Conservation (phyloP, 1,140 invertebrate genomes). For the Drosophila kanapiae region DNA sequence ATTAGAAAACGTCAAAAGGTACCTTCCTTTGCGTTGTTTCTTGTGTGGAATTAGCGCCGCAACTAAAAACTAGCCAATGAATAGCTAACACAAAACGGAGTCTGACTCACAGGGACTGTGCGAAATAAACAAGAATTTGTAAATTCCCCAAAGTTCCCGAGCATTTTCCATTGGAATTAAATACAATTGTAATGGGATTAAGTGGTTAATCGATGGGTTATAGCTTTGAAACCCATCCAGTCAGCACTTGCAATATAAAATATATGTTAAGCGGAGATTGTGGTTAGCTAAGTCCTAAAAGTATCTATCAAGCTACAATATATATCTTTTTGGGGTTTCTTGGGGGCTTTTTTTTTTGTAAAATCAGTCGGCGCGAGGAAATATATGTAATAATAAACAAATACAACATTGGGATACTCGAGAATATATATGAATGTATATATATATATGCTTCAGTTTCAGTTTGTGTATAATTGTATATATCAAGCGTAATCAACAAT, state of each 20-base stretch:
- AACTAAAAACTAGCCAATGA: conserved; percentile 60
- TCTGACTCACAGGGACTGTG: conserved; percentile 10
- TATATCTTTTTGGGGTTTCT: conserved; percentile 43
- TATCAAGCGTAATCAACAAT: conserved; percentile 77
- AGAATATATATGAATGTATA: conserved; percentile 38
- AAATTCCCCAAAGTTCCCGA: conserved; percentile 12
- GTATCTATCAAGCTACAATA: conserved; percentile 46
- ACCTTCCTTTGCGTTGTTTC: conserved; percentile 39
- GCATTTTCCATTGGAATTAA: background rate
- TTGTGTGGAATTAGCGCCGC: conserved; percentile 61
- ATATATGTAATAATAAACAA: conserved; percentile 49
- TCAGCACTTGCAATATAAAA: conserved; percentile 39
- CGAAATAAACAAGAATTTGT: conserved; percentile 19
- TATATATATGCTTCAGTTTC: conserved; percentile 30
- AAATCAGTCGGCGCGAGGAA: conserved; percentile 62
- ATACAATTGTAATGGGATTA: conserved; percentile 21
- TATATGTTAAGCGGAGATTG: conserved; percentile 61
- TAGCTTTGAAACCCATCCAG: conserved; percentile 13
- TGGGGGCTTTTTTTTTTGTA: conserved; percentile 18
- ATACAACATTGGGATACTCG: conserved; percentile 46
- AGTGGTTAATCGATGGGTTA: conserved; percentile 38
- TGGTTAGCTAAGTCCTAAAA: conserved; percentile 58
- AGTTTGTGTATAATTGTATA: conserved; percentile 60
- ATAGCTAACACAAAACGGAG: conserved; percentile 29
- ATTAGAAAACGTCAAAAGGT: conserved; percentile 66